Conservation (phyloP, 2,888 invertebrate genomes). For the Phyllotreta cruciferae region DNA sequence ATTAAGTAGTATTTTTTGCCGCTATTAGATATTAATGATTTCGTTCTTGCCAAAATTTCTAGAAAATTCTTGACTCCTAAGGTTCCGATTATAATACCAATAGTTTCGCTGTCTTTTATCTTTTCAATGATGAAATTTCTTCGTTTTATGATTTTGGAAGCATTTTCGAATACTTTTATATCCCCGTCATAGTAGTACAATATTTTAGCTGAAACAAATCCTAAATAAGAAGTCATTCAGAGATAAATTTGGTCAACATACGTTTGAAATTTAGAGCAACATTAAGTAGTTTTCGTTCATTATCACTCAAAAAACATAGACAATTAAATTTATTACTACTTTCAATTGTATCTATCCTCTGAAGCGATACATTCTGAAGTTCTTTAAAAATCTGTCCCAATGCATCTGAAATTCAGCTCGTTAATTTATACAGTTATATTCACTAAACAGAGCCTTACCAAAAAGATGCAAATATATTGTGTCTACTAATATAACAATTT, state of each 20-base stretch:
- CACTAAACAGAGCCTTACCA: conserved; percentile 58
- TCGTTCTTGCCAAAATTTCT: conserved; percentile 76
- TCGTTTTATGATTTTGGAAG: conserved; percentile 74
- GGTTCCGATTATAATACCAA: conserved; percentile 92
- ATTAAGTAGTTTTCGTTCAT: conserved; percentile 63
- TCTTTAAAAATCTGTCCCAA: conserved; percentile 24
- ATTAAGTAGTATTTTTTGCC: conserved; percentile 91
- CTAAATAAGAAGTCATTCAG: not conserved
- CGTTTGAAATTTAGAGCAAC: conserved; percentile 58
- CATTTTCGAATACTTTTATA: conserved; percentile 52
- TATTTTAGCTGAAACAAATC: conserved; percentile 60
- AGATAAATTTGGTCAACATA: conserved; percentile 22
- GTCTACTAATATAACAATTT: conserved; percentile 71
- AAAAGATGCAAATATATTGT: conserved; percentile 69
- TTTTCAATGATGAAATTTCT: conserved; percentile 87
- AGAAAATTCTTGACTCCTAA: conserved; percentile 83
- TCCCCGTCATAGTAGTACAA: conserved; percentile 67
- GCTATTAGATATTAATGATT: conserved; percentile 73
- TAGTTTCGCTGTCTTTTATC: conserved; percentile 85
- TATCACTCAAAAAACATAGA: conserved; percentile 65
- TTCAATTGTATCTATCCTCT: conserved; percentile 41
- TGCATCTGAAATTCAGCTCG: conserved; percentile 30
- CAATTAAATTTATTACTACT: conserved; percentile 53
- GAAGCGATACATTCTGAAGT: conserved; percentile 31
- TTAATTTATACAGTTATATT: conserved; percentile 15